A percentile compares a stretch with the other conserved stretches of the same genome.
Conservation (phyloP, 2,113 vertebrate genomes). For the Phocoena sinus region DNA sequence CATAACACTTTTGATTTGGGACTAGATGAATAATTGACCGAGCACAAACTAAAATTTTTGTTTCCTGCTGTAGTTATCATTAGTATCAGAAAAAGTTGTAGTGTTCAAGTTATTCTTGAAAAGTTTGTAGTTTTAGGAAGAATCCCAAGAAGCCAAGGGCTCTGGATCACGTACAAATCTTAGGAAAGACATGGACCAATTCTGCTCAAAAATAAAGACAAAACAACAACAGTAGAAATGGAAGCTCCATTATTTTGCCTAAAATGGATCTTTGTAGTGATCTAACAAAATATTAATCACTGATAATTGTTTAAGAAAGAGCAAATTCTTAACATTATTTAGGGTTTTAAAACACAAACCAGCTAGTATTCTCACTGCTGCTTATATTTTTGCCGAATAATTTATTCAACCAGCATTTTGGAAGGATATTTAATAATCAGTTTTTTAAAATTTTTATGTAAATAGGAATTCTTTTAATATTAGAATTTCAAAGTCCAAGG, state of each 20-base stretch:
- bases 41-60: neutral
- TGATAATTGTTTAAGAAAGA: neutral
- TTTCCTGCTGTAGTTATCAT: neutral
- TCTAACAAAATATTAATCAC: neutral
- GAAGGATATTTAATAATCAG: neutral
- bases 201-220: neutral
- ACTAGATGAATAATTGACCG: neutral
- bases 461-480: neutral
- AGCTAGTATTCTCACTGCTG: neutral
- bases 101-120: neutral
- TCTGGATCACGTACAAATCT: neutral
- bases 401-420: neutral
- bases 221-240: neutral
- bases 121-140: neutral
- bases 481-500: neutral
- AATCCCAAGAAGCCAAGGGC: neutral
- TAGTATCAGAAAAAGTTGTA: neutral
- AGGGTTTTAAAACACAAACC: neutral
- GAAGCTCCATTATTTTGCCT: neutral
- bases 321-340: neutral
- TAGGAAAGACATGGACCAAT: neutral
- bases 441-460: neutral
- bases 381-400: neutral
- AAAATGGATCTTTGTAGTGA: neutral
- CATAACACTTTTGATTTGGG: neutral